Percentiles rank a stretch among this genome's conserved stretches.
phyloP scores from a whole-genome alignment of 2,888 invertebrate genomes.

The Synanthedon formicaeformis region DNA sequence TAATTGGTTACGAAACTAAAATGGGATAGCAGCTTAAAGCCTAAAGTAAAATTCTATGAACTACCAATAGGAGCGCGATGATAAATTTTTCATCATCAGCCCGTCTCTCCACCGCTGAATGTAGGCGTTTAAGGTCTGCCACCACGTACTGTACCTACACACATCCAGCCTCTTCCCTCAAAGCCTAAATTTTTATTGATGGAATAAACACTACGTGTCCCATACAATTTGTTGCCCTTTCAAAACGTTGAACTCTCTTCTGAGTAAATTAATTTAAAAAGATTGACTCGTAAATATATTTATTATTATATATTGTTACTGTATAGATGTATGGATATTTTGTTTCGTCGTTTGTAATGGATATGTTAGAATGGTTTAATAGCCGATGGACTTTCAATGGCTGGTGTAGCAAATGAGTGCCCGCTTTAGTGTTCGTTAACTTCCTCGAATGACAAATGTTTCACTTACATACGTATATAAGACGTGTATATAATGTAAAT shows the following conservation, averaged over 20 bases:
- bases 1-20: too few species aligned
- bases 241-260: conserved; percentile 57
- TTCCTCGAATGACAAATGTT: conserved; percentile 34
- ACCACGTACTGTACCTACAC: too few species aligned
- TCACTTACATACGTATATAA: conserved; percentile 49
- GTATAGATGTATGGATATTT: conserved; percentile 57
- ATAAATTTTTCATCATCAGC: too few species aligned
- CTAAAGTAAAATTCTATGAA: too few species aligned
- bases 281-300: conserved; percentile 52
- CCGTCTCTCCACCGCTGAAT: too few species aligned
- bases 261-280: conserved; percentile 54
- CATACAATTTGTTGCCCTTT: conserved; percentile 49
- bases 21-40: too few species aligned
- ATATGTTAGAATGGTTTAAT: conserved; percentile 54
- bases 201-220: not conserved
- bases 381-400: conserved; percentile 70
- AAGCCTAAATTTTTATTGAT: too few species aligned
- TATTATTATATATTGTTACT: conserved; percentile 48
- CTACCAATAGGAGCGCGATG: too few species aligned
- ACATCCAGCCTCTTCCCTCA: too few species aligned
- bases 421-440: conserved; percentile 46
- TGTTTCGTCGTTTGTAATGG: conserved; percentile 54
- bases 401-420: conserved; percentile 48
- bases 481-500: conserved; percentile 68
- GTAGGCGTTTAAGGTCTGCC: too few species aligned